Percentiles rank a stretch among this genome's conserved stretches.
Conservation (phyloP, 2,113 vertebrate species). For the Mesembrinibis cayennensis region DNA sequence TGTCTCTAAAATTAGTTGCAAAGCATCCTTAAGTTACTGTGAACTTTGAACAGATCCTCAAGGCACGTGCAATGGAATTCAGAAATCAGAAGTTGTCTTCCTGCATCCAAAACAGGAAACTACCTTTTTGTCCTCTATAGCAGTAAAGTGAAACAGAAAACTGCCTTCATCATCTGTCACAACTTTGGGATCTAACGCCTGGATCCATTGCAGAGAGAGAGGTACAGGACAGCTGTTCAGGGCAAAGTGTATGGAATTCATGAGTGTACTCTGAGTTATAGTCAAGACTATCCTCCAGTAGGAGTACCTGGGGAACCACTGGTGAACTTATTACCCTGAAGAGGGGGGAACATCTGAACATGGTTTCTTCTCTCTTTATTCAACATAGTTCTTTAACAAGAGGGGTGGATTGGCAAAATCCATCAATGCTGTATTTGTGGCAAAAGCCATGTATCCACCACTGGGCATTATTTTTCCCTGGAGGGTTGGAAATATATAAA, state of each 20-base stretch:
- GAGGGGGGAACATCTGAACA: not conserved
- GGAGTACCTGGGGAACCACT: not conserved
- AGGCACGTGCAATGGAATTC: not conserved
- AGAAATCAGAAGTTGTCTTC: not conserved
- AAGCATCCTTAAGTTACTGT: not conserved
- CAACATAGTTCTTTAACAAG: not conserved
- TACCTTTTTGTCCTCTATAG: not conserved
- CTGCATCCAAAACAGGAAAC: not conserved
- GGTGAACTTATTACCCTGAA: not conserved
- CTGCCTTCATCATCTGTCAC: not conserved
- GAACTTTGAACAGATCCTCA: not conserved
- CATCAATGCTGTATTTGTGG: not conserved
- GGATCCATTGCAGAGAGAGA: not conserved
- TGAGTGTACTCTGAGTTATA: not conserved
- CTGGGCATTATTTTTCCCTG: not conserved
- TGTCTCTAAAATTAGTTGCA: not conserved
- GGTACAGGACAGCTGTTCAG: not conserved
- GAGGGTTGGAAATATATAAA: not conserved
- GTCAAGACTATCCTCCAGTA: not conserved
- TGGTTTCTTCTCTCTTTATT: not conserved
- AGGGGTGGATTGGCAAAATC: not conserved
- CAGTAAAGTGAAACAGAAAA: not conserved
- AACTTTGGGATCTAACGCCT: not conserved
- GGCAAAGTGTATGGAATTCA: not conserved
- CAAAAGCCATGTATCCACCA: not conserved